A percentile compares a stretch with the other conserved stretches of the same genome.
These are phyloP conservation scores for Carcina quercana DNA, from an alignment of 2,888 invertebrate genomes.

Conservation along the genomic window DNA sequence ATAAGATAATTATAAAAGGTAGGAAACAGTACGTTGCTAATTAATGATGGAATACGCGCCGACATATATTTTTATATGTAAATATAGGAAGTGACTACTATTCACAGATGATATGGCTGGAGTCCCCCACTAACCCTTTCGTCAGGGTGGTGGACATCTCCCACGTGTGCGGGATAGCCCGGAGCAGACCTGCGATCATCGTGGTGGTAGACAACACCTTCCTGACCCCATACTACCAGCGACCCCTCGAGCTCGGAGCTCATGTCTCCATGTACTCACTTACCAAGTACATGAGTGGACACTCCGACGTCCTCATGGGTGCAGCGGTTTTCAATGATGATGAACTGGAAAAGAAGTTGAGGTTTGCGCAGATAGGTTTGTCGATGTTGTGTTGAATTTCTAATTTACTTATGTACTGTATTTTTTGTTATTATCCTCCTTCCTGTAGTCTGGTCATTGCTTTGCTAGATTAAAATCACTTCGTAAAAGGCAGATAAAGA, in stretches of 20 bases:
- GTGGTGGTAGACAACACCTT: constrained; percentile 95
- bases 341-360: constrained; percentile 80
- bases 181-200: constrained; percentile 74
- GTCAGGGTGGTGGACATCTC: constrained; percentile 88
- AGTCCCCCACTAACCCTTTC: constrained; percentile 94
- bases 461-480: no score
- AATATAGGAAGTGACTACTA: background rate
- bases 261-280: constrained; percentile 94
- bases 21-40: background rate
- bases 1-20: no score
- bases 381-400: background rate
- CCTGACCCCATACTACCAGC: constrained; percentile 91
- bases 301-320: constrained; percentile 98
- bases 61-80: no score
- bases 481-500: no score
- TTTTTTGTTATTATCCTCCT: constrained; percentile 1
- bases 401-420: background rate
- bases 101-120: constrained; percentile 87
- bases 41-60: background rate
- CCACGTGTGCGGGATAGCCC: constrained; percentile 71
- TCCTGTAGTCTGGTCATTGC: background rate
- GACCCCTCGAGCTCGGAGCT: constrained; percentile 92
- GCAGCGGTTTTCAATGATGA: constrained; percentile 84
- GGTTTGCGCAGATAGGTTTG: constrained; percentile 90
- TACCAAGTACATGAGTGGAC: constrained; percentile 99